Percentiles rank a stretch among this genome's conserved stretches.
These are phyloP conservation scores for Scelioninae gen. 2 DNA, from an alignment of 2,888 invertebrate genomes.

Conservation along the genomic window DNA sequence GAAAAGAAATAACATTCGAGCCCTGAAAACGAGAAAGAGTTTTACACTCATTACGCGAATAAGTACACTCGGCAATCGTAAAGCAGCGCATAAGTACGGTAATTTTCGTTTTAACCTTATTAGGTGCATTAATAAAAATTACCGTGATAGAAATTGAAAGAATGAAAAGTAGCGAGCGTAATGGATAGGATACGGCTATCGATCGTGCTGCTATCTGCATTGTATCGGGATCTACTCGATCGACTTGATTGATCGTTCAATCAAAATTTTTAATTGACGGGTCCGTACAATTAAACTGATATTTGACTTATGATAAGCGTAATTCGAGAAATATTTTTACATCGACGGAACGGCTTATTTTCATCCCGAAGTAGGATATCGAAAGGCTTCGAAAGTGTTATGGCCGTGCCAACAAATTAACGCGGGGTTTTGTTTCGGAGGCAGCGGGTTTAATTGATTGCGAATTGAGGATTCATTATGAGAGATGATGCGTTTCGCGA, in stretches of 20 bases:
- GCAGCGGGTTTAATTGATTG: slow-evolving; percentile 36
- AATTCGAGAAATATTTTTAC: neutral
- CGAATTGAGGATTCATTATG: slow-evolving; percentile 43
- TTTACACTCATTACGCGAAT: neutral
- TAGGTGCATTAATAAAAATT: no score
- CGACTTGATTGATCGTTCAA: neutral
- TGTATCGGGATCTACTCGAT: neutral
- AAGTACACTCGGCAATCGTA: no score
- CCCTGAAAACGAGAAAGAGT: neutral
- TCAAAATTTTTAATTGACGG: neutral
- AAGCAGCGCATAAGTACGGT: neutral
- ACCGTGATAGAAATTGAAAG: no score
- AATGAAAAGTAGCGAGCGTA: neutral
- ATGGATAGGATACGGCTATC: no score
- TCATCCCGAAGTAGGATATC: slow-evolving; percentile 15
- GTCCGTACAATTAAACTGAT: neutral
- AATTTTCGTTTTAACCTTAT: no score
- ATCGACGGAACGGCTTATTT: neutral
- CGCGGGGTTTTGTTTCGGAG: slow-evolving; percentile 32
- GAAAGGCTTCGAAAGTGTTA: slow-evolving; percentile 25
- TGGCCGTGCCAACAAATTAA: slow-evolving; percentile 32
- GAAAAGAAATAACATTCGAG: no score
- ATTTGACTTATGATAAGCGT: slow-evolving; percentile 11
- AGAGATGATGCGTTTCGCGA: slow-evolving; percentile 41
- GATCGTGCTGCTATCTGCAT: neutral